Conservation (phyloP, 2,888 invertebrate species). For the Podabrus alpinus region DNA sequence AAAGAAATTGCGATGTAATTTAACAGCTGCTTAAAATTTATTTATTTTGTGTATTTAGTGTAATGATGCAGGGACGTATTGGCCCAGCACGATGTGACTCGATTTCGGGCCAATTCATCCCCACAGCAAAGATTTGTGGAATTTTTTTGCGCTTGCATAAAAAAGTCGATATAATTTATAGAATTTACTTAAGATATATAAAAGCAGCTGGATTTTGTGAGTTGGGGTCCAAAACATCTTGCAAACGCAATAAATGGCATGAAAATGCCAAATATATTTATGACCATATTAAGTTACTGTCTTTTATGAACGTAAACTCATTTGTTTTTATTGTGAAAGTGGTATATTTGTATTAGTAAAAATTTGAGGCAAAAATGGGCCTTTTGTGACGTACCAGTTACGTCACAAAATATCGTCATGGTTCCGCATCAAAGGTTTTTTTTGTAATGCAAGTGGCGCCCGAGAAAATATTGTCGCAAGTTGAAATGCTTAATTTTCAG, state of each 20-base stretch:
- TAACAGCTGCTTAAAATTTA: slow-evolving; percentile 6
- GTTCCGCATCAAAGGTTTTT: background rate
- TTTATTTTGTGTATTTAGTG: background rate
- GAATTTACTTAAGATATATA: background rate
- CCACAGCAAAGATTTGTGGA: background rate
- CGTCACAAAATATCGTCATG: background rate
- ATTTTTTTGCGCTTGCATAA: background rate
- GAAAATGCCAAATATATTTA: background rate
- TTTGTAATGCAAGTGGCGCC: background rate
- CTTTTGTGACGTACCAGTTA: background rate
- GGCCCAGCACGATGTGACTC: background rate
- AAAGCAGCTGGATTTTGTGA: slow-evolving; percentile 3
- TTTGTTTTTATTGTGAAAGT: background rate
- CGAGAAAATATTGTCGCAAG: background rate
- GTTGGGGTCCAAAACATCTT: slow-evolving; percentile 1
- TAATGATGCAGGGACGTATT: background rate
- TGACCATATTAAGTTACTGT: background rate
- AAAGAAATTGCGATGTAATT: background rate
- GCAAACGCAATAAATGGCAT: background rate
- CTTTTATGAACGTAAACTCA: background rate
- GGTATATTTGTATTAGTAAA: background rate
- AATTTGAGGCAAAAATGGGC: background rate
- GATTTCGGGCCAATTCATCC: background rate
- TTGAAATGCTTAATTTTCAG: background rate
- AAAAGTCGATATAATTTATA: background rate